Percentiles rank a stretch among this genome's conserved stretches.
phyloP scores from a whole-genome alignment of 2,113 vertebrate species.

The Catharus minimus region DNA sequence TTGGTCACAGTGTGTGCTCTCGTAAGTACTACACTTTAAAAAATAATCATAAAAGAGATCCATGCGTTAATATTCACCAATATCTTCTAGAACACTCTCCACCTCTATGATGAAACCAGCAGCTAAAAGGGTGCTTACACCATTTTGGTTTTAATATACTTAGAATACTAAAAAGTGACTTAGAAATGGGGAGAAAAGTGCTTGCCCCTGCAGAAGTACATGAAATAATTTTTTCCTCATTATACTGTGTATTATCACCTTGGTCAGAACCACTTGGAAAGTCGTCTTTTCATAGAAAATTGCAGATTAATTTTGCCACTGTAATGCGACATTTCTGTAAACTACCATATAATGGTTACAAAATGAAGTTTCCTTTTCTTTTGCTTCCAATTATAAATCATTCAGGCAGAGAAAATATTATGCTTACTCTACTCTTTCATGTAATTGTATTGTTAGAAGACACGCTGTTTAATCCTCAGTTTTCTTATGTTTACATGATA shows the following conservation, averaged over 20 bases:
- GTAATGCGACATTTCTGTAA: not conserved
- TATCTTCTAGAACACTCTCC: not conserved
- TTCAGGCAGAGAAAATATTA: not conserved
- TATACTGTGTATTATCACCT: not conserved
- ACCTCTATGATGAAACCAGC: not conserved
- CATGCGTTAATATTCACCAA: not conserved
- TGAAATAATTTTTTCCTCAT: not conserved
- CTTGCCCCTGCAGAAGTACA: not conserved
- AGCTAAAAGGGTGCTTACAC: not conserved
- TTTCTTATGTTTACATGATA: not conserved
- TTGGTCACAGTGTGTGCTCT: not conserved
- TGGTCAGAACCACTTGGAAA: not conserved
- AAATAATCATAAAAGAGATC: too few relatives aligned
- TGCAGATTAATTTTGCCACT: not conserved
- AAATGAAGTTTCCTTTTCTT: not conserved
- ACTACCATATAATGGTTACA: not conserved
- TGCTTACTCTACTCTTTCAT: not conserved
- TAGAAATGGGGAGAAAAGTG: not conserved
- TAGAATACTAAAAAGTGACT: not conserved
- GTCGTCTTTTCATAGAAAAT: not conserved
- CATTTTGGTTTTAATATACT: not conserved
- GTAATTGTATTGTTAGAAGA: not conserved
- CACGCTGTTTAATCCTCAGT: not conserved
- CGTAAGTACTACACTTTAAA: too few relatives aligned
- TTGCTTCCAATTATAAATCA: not conserved